Conservation (phyloP, 2,888 invertebrate species). For the Cotesia congregata region DNA sequence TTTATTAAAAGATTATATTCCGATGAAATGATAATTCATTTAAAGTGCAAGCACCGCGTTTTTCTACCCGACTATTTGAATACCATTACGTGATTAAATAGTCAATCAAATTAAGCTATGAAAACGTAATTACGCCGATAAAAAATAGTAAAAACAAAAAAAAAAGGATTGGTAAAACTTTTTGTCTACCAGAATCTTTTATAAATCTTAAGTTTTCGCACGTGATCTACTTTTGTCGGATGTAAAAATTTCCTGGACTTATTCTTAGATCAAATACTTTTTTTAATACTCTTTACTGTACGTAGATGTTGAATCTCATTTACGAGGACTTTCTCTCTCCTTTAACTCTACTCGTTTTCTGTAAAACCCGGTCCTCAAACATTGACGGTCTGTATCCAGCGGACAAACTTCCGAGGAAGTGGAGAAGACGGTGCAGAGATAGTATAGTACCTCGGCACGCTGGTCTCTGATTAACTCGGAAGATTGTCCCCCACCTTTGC, state of each 20-base stretch:
- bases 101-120: neutral
- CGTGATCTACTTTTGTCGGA: neutral
- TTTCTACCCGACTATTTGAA: neutral
- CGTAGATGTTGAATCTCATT: conserved; percentile 24
- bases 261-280: neutral
- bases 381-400: conserved; percentile 5
- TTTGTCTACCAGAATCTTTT: neutral
- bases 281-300: neutral
- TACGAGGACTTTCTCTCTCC: conserved; percentile 24
- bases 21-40: neutral
- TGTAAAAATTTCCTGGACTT: neutral
- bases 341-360: conserved; percentile 30
- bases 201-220: neutral
- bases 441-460: conserved; percentile 60
- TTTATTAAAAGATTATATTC: neutral
- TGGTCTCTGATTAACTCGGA: conserved; percentile 66
- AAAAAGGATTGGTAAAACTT: neutral
- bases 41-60: neutral
- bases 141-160: neutral
- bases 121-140: neutral
- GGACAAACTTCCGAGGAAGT: conserved; percentile 14
- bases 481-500: conserved; percentile 53
- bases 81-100: neutral
- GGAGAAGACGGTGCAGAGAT: conserved; percentile 40
- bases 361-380: conserved; percentile 17